Evolutionary conservation across 1,140 invertebrate species (phyloP).

Genomic region (Drosophila sproati): DNA sequence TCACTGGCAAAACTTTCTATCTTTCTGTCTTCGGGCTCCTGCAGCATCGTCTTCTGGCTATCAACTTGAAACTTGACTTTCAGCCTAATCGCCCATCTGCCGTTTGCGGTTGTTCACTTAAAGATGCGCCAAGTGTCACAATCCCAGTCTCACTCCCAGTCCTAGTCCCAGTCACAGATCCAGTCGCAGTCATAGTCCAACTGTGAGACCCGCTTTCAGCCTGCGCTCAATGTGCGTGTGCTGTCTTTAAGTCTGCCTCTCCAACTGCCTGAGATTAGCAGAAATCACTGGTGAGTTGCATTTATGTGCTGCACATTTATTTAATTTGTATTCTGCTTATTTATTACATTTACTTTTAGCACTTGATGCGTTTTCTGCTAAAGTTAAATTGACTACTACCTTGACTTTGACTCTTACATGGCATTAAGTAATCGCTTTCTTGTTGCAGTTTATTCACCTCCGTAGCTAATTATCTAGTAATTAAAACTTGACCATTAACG

Average conservation of each 20-base stretch:
- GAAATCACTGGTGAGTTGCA: conserved; percentile 52
- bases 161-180: conserved; percentile 6
- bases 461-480: conserved; percentile 49
- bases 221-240: conserved; percentile 37
- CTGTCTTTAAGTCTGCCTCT: conserved; percentile 19
- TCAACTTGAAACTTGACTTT: conserved; percentile 53
- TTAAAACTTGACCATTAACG: conserved; percentile 56
- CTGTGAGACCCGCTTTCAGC: conserved; percentile 7
- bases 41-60: conserved; percentile 35
- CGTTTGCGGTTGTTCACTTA: conserved; percentile 57
- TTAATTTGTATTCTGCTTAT: conserved; percentile 66
- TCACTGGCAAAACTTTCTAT: conserved; percentile 75
- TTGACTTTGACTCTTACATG: conserved; percentile 19
- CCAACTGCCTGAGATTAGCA: conserved; percentile 60
- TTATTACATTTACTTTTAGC: conserved; percentile 40
- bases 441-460: conserved; percentile 48
- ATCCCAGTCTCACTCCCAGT: conserved; percentile 18
- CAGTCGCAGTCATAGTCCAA: conserved; percentile 19
- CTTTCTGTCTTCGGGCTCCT: conserved; percentile 29
- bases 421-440: conserved; percentile 28
- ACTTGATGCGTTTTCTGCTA: conserved; percentile 3
- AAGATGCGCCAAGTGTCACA: conserved; percentile 66
- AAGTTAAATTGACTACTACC: conserved; percentile 31
- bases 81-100: conserved; percentile 69
- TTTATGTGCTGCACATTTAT: conserved; percentile 80